Evolutionary conservation across 2,888 invertebrate genomes (phyloP), one percentile per base, ranked within the genome.

Genomic region (Calameuta idolon): DNA sequence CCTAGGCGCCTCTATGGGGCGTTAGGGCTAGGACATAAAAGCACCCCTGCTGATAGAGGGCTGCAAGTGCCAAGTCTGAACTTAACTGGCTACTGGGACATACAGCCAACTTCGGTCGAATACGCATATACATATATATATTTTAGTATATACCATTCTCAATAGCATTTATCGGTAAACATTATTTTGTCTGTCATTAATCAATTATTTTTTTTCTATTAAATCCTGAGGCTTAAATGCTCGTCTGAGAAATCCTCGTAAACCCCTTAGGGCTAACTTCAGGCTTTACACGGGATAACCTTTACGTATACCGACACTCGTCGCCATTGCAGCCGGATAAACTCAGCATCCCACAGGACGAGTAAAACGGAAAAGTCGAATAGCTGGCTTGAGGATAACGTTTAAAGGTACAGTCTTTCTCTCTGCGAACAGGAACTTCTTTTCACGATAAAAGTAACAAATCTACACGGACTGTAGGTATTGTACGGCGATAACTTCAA

Each of bases 1-100:
- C 71, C 71, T 71, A 71, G 71, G 71, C 71, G 71, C 71, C 71
- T 33, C 33, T 71, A 33, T 34, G 71, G 71, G 71, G 71, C 71
- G 71, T 71, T 71, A 71, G 71, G 34, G 71, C 33, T 71, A 34
- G 31, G 5, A 12, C 12, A 31, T 33, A 71, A 71, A 34, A 34
- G 33, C 31, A 31, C 71, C 71, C 71, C 71, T 34, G 71, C 71
- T 71, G 71, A 34, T 71, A 71, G 71, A 71, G 71, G 71, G 71
- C 71, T 71, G 71, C 71, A 71, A 71, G 71, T 71, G 71, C 71
- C 71, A 71, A 71, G 71, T 33, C 33, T 33, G 31, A 71, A 71
- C 71, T 71, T 11, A 71, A 71, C 71, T 33, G 71, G 71, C 31
- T 71, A 71, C 33, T 11, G 71, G 34, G 31, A 71, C 31, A 71